Evolutionary conservation across 2,113 vertebrate species (phyloP).

Genomic region (Antennarius striatus): DNA sequence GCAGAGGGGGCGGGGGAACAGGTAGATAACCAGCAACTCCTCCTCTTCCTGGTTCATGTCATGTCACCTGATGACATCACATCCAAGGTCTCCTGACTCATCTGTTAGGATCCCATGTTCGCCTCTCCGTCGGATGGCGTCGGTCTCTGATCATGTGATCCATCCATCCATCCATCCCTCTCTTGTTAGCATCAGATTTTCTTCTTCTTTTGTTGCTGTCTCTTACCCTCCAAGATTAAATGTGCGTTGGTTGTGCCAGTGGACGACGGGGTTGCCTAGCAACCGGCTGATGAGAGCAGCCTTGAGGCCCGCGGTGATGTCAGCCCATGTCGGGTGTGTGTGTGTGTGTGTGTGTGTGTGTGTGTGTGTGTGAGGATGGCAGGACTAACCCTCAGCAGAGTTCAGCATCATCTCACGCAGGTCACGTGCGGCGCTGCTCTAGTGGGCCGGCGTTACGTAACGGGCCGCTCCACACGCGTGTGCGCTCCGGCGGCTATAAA

Average conservation of each 20-base stretch:
- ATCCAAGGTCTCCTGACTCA: too few relatives aligned
- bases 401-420: slow-evolving; percentile 65
- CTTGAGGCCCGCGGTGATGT: slow-evolving; percentile 68
- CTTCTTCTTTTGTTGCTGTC: slow-evolving; percentile 28
- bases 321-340: slow-evolving; percentile 63
- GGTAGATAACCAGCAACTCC: slow-evolving; percentile 1
- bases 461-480: slow-evolving; percentile 10
- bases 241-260: slow-evolving; percentile 67
- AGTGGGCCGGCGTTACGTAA: slow-evolving; percentile 70
- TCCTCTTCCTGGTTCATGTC: slow-evolving; percentile 16
- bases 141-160: neutral
- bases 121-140: too few relatives aligned
- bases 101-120: too few relatives aligned
- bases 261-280: slow-evolving; percentile 78
- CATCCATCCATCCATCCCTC: neutral
- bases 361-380: slow-evolving; percentile 23
- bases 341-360: slow-evolving; percentile 25
- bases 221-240: slow-evolving; percentile 68
- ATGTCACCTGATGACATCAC: too few relatives aligned
- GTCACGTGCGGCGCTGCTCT: slow-evolving; percentile 66
- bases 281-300: slow-evolving; percentile 72
- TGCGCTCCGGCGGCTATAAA: slow-evolving; percentile 49
- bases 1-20: neutral
- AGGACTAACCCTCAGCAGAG: slow-evolving; percentile 59
- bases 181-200: slow-evolving; percentile 25